phyloP scores from a whole-genome alignment of 2,113 vertebrate genomes.

The Ageneiosus marmoratus region DNA sequence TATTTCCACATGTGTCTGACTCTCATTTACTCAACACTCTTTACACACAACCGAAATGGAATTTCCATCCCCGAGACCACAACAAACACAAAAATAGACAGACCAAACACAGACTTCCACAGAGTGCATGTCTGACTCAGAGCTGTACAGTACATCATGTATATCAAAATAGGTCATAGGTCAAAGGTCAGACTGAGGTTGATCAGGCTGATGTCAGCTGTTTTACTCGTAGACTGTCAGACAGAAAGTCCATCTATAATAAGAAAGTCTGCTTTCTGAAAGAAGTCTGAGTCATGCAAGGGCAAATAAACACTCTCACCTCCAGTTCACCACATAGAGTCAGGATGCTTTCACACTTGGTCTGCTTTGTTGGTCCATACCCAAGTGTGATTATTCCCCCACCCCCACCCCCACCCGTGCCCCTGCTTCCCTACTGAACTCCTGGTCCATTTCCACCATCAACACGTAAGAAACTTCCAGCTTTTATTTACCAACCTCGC shows the following conservation, averaged over 20 bases:
- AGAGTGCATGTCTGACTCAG: background rate
- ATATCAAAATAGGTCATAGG: background rate
- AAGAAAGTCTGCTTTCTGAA: constrained; percentile 13
- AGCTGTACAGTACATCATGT: background rate
- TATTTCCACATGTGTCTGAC: background rate
- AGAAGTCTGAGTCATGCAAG: background rate
- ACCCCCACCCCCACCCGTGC: no score
- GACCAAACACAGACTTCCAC: background rate
- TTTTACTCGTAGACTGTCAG: background rate
- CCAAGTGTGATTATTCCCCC: no score
- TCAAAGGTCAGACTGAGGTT: constrained; percentile 12
- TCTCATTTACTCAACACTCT: background rate
- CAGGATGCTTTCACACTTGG: no score
- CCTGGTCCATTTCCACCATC: no score
- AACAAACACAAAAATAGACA: background rate
- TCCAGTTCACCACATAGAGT: background rate
- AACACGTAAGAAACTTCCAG: no score
- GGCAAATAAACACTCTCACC: background rate
- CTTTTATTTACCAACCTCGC: no score
- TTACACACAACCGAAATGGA: background rate
- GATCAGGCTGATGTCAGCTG: constrained; percentile 1
- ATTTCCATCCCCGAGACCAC: background rate
- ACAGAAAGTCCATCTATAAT: background rate
- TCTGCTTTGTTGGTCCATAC: no score
- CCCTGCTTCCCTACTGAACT: no score